Evolutionary conservation across 2,113 vertebrate species (phyloP).

Genomic region (Campylomormyrus tamandua): DNA sequence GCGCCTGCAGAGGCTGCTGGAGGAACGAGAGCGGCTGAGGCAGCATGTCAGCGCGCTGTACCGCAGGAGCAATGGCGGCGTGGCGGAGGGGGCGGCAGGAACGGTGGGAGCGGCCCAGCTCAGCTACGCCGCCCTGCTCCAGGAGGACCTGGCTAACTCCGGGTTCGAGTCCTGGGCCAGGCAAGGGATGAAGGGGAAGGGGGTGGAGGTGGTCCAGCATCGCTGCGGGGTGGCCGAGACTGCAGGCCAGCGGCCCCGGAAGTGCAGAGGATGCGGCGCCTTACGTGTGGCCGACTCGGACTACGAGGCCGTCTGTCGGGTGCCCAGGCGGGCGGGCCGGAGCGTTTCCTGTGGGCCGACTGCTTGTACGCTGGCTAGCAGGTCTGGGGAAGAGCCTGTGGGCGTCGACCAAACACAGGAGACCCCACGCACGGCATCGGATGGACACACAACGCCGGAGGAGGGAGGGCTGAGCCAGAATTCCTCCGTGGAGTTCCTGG

Average conservation of each 20-base stretch:
- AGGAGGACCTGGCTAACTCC: constrained; percentile 83
- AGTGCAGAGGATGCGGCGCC: constrained; percentile 71
- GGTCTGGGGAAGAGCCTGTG: constrained; percentile 62
- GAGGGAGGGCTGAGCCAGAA: constrained; percentile 69
- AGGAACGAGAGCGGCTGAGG: constrained; percentile 85
- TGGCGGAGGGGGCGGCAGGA: background rate
- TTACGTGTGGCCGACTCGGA: constrained; percentile 80
- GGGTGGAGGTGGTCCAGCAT: constrained; percentile 47
- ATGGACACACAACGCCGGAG: constrained; percentile 47
- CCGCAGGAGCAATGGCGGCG: constrained; percentile 64
- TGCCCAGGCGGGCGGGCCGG: constrained; percentile 78
- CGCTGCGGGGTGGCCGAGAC: constrained; percentile 60
- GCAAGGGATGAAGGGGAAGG: constrained; percentile 62
- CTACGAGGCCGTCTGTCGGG: constrained; percentile 87
- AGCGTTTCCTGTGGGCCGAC: constrained; percentile 74
- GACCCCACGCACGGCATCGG: constrained; percentile 41
- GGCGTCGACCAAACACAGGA: constrained; percentile 56
- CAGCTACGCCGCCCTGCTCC: constrained; percentile 76
- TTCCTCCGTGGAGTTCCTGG: constrained; percentile 74
- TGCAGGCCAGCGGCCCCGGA: constrained; percentile 54
- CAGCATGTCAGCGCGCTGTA: constrained; percentile 81
- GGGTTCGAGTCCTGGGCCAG: constrained; percentile 87
- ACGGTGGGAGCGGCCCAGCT: constrained; percentile 52
- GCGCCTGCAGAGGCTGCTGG: constrained; percentile 79
- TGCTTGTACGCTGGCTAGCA: constrained; percentile 53